Evolutionary conservation across 1,140 invertebrate genomes (phyloP).

Genomic region (Sarcophaga peregrina): DNA sequence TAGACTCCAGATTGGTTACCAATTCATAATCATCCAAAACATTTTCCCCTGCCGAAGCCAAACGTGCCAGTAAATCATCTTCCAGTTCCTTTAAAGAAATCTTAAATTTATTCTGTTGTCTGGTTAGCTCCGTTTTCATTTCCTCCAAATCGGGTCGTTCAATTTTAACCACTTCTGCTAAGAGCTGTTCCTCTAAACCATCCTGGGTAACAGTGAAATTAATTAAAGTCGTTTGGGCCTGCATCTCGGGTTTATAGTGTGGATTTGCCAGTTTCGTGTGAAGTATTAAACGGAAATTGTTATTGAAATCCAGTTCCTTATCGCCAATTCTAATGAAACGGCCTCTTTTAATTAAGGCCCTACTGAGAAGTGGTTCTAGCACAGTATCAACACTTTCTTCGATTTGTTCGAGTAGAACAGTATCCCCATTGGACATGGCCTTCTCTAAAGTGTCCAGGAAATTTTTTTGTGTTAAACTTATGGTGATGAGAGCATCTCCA

Average conservation of each 20-base stretch:
- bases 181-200: constrained; percentile 92
- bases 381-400: constrained; percentile 91
- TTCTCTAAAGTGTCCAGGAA: constrained; percentile 88
- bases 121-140: constrained; percentile 81
- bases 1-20: constrained; percentile 93
- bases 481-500: constrained; percentile 77
- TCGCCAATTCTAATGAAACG: constrained; percentile 84
- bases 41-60: constrained; percentile 90
- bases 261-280: constrained; percentile 96
- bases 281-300: constrained; percentile 85
- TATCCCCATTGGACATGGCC: constrained; percentile 79
- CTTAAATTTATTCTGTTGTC: constrained; percentile 95
- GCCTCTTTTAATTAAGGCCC: constrained; percentile 89
- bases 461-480: constrained; percentile 83
- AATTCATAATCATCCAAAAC: constrained; percentile 90
- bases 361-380: constrained; percentile 86
- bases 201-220: constrained; percentile 96
- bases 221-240: constrained; percentile 94
- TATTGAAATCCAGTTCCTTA: constrained; percentile 90
- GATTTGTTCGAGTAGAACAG: constrained; percentile 90
- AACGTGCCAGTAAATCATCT: constrained; percentile 85
- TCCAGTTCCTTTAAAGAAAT: constrained; percentile 91
- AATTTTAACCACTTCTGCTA: constrained; percentile 94
- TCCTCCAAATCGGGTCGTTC: constrained; percentile 93
- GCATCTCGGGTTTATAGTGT: constrained; percentile 97